Evolutionary conservation across 1,140 invertebrate genomes (phyloP).

Genomic region (Drepana arcuata): DNA sequence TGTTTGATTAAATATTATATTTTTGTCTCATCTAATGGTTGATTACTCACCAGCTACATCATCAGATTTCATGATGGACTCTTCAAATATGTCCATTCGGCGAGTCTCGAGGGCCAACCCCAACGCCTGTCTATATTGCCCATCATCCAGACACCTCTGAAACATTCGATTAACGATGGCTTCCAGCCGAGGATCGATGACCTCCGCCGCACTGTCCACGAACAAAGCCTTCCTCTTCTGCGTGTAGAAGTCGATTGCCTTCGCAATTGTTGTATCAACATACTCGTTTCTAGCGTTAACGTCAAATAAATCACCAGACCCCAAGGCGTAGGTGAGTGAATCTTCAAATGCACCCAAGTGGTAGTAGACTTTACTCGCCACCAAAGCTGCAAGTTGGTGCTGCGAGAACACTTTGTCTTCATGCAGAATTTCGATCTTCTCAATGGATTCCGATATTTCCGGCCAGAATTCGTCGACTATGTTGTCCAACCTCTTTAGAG

Average conservation of each 20-base stretch:
- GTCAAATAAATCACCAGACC: conserved; percentile 94
- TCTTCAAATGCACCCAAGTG: conserved; percentile 97
- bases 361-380: conserved; percentile 99
- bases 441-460: conserved; percentile 97
- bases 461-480: conserved; percentile 99
- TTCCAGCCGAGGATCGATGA: conserved; percentile 91
- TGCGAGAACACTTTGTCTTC: conserved; percentile 93
- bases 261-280: conserved; percentile 96
- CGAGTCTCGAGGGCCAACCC: conserved; percentile 96
- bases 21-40: neutral
- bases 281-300: conserved; percentile 95
- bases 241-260: conserved; percentile 96
- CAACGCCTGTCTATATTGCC: conserved; percentile 93
- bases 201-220: conserved; percentile 73
- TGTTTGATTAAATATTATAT: too few species aligned
- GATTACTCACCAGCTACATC: conserved; percentile 78
- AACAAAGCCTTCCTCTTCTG: conserved; percentile 82
- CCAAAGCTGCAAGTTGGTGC: conserved; percentile 93
- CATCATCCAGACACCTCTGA: conserved; percentile 93
- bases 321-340: conserved; percentile 93
- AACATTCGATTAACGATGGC: conserved; percentile 98
- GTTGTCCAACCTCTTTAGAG: conserved; percentile 89
- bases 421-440: conserved; percentile 97
- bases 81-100: conserved; percentile 95
- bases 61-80: conserved; percentile 92